A percentile compares a stretch with the other conserved stretches of the same genome.
phyloP scores from a whole-genome alignment of 1,140 invertebrate species.

The Lepidotrigona ventralis region DNA sequence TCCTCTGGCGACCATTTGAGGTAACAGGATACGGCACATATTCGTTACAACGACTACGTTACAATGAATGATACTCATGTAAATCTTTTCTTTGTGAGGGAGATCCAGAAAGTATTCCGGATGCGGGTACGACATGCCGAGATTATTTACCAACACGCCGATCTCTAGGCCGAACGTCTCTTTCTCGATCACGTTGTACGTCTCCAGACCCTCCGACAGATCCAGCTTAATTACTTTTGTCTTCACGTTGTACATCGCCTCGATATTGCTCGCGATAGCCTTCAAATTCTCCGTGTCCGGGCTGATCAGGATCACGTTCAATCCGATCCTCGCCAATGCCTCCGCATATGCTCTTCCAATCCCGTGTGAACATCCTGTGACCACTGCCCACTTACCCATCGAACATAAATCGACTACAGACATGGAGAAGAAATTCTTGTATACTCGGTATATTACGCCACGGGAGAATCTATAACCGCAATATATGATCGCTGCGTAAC shows the following conservation, averaged over 20 bases:
- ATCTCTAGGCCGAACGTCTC: conserved; percentile 82
- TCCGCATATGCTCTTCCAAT: conserved; percentile 92
- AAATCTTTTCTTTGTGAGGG: conserved; percentile 69
- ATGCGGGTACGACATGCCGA: conserved; percentile 84
- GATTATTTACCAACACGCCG: conserved; percentile 86
- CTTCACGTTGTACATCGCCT: conserved; percentile 86
- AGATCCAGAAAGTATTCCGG: conserved; percentile 82
- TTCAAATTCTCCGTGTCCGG: conserved; percentile 88
- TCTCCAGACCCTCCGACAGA: conserved; percentile 82
- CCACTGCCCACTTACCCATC: conserved; percentile 79
- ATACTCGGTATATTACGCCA: conserved; percentile 56
- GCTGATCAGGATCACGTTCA: conserved; percentile 93
- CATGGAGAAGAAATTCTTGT: conserved; percentile 57
- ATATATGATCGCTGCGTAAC: conserved; percentile 66
- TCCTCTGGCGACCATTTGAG: conserved; percentile 83
- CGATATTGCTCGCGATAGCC: conserved; percentile 76
- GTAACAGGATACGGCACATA: conserved; percentile 88
- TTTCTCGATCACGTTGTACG: conserved; percentile 80
- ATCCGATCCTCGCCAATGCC: conserved; percentile 88
- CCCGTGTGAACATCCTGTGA: conserved; percentile 94
- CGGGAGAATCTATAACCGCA: conserved; percentile 61
- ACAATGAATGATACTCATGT: conserved; percentile 84
- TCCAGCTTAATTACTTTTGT: conserved; percentile 91
- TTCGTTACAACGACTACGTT: conserved; percentile 87
- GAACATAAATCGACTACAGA: conserved; percentile 61